Base-by-base conservation (phyloP, 2,797 vertebrate species). In the Micropoecilia bifurca region DNA sequence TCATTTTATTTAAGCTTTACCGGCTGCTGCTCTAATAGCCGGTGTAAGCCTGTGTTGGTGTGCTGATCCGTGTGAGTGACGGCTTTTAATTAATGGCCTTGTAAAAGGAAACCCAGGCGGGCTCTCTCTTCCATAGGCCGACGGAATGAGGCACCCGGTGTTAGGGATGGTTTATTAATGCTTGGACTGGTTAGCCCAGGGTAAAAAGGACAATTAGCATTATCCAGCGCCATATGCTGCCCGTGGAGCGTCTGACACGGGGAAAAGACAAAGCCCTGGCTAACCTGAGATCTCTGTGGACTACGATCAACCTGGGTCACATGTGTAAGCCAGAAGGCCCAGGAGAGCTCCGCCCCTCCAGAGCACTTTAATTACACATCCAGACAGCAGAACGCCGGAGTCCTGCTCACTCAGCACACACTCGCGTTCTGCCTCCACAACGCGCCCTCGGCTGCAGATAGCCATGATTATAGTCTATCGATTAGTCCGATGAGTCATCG, bases 181-280 rank as follows among this genome's bases (percentile, higher is more conserved):
- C 94, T 87, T 94, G 83, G 91, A 92, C 93, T 94, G 89, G 94
- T 96, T 96, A 95, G 95, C 92, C 89, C 83, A 72, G 91, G 93
- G 94, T 95, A 93, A 92, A 96, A 95, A 95, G 94, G 95, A 95
- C 95, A 96, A 95, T 97, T 96, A 96, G 94, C 93, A 96, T 95
- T 93, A 95, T 95, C 95, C 90, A 53, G 86, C 93, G 93, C 96
- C 96, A 96, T 95, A 97, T 96, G 96, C 94, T 96, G 91, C 96
- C 95, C 93, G 90, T 94, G 95, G 87, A 95, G 91, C 85, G 78
- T 93, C 91, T 89, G 93, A 85, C 94, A 90, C 92, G 94, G 93
- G 95, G 92, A 93, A 94, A 89, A 91, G 88, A 93, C 91, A 92
- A 79, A 95, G 94, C 86, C 92, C 71, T 78, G 86, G 89, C 94